Base-by-base conservation (phyloP, 2,888 invertebrate genomes). In the Flabesymbios commensalis region DNA sequence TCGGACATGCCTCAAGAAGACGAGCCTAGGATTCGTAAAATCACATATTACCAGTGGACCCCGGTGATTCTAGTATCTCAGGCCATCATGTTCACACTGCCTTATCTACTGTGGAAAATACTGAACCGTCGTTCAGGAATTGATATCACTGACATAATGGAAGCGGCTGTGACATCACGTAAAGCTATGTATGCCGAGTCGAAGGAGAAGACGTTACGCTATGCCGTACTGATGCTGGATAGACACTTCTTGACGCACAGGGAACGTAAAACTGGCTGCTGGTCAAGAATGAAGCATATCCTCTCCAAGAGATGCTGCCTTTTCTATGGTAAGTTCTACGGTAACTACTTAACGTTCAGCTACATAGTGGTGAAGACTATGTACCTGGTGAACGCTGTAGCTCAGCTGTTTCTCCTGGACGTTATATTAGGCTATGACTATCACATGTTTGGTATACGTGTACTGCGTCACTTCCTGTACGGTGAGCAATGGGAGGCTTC, bases 341-440 rank as follows among this genome's bases (percentile, higher is more conserved):
- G 85, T 28, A 83, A 83, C 63, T 84, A 83, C 68, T 79, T 85
- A 31, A 78, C 83, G 14, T 75, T 81, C 26, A 78, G 84, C 52
- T 85, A 85, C 70, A 74, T 83, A 65, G 76, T 67, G 42, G 55
- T 69, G 33, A 84, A 84, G 69, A 59, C 82, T 17, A 67, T 84
- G 29, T 83, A 83, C 65, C 75, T 84, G 63, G 70, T 74, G 53
- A 84, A 84, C 72, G 82, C 83, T 52, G 74, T 84, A 17, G 82
- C 82, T n/a, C 84, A 85, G 71, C 77, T 85, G 51, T 82, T 84
- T 67, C 75, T 84, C 53, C 76, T 85, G 51, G 84, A 85, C 71
- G 76, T 79, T 59, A 84, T 85, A 61, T 76, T 85, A 28, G 84
- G 84, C 39, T 77, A 77, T 36, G 77, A 79, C 59, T 80, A 57